Evolutionary conservation across 2,888 invertebrate genomes (phyloP).

Genomic region (Sabatieria punctata): DNA sequence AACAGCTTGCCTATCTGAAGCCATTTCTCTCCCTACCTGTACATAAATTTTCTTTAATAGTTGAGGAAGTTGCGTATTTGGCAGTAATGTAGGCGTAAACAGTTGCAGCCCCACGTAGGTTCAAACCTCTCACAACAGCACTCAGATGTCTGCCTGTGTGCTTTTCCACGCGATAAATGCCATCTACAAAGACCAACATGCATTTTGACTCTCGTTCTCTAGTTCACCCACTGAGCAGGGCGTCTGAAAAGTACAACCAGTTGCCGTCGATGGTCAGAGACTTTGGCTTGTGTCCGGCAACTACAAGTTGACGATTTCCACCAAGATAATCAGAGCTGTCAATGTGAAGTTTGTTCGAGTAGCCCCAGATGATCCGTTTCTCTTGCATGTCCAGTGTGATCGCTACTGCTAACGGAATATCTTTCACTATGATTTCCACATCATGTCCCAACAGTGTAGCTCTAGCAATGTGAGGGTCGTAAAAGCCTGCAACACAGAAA

Average conservation of each 20-base stretch:
- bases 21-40: no score
- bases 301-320: constrained; percentile 45
- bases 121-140: no score
- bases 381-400: constrained; percentile 88
- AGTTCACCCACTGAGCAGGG: constrained; percentile 20
- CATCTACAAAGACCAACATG: no score
- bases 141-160: constrained; percentile 91
- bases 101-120: no score
- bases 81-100: no score
- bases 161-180: constrained; percentile 89
- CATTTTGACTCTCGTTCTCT: no score
- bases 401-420: constrained; percentile 84
- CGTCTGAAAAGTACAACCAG: constrained; percentile 29
- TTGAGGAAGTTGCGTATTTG: no score
- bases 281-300: constrained; percentile 24
- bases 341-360: constrained; percentile 68
- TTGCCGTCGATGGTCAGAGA: constrained; percentile 25
- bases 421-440: no score
- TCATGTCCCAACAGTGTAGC: no score
- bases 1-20: no score
- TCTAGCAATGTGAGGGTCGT: no score
- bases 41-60: no score
- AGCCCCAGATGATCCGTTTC: constrained; percentile 71
- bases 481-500: constrained; percentile 13
- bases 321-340: constrained; percentile 79